Conservation (phyloP, 2,888 invertebrate species). For the Orthonevra nobilis region DNA sequence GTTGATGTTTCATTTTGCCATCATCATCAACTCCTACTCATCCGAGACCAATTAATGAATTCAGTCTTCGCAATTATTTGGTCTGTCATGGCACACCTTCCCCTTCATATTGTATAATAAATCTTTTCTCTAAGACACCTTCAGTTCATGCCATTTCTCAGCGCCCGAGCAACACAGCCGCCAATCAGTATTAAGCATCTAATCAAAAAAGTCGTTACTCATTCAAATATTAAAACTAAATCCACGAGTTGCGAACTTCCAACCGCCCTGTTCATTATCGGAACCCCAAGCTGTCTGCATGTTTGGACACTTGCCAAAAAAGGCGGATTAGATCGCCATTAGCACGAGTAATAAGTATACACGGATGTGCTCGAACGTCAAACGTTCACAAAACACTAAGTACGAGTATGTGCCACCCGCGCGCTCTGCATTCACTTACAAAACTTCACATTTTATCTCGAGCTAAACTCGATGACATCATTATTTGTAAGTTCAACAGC, state of each 20-base stretch:
- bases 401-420: neutral
- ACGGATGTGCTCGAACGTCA: neutral
- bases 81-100: constrained; percentile 17
- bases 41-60: neutral
- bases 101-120: constrained; percentile 11
- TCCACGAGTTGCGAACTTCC: neutral
- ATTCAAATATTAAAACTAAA: constrained; percentile 9
- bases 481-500: neutral
- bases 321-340: no score
- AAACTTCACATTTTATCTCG: neutral
- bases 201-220: constrained; percentile 11
- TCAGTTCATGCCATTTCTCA: neutral
- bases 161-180: constrained; percentile 5
- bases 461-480: constrained; percentile 36
- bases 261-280: constrained; percentile 5
- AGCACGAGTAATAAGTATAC: constrained; percentile 3
- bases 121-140: constrained; percentile 20
- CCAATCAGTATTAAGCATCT: neutral
- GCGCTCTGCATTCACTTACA: neutral
- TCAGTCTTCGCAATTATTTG: neutral
- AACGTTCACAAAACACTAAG: neutral
- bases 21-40: no score
- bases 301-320: constrained; percentile 18
- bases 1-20: no score
- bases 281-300: constrained; percentile 34